A percentile compares a stretch with the other conserved stretches of the same genome.
phyloP scores from a whole-genome alignment of 2,113 vertebrate genomes.

The Vicugna pacos region DNA sequence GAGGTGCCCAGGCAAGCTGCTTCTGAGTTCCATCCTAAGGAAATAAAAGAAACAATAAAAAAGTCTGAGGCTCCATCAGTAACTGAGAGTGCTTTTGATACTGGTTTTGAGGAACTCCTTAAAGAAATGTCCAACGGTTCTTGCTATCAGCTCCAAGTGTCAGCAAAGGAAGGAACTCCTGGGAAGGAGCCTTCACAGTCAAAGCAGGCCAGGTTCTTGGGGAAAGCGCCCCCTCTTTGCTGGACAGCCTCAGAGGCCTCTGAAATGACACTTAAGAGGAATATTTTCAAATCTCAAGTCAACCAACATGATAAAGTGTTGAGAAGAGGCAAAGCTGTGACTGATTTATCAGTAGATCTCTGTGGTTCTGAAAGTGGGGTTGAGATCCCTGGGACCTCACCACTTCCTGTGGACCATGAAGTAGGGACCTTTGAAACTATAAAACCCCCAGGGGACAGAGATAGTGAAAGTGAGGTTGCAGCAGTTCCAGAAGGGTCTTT shows the following conservation, averaged over 20 bases:
- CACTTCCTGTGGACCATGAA: conserved; percentile 14
- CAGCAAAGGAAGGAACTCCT: conserved; percentile 9
- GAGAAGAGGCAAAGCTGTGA: conserved; percentile 11
- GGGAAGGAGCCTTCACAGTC: not conserved
- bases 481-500: not conserved
- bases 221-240: not conserved
- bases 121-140: conserved; percentile 73
- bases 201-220: not conserved
- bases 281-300: conserved; percentile 57
- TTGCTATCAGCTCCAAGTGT: not conserved
- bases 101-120: conserved; percentile 79
- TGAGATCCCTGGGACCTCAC: not conserved
- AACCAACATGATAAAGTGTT: not conserved
- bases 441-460: not conserved
- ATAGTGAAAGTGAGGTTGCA: not conserved
- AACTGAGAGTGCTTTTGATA: conserved; percentile 67
- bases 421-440: not conserved
- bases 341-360: conserved; percentile 19
- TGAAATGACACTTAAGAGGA: conserved; percentile 51
- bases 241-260: not conserved
- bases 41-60: conserved; percentile 80
- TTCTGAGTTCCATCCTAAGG: conserved; percentile 56
- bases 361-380: conserved; percentile 7
- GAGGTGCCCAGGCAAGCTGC: conserved; percentile 24
- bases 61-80: conserved; percentile 71